Conservation (phyloP, 2,797 vertebrate genomes). For the Crotalus adamanteus region DNA sequence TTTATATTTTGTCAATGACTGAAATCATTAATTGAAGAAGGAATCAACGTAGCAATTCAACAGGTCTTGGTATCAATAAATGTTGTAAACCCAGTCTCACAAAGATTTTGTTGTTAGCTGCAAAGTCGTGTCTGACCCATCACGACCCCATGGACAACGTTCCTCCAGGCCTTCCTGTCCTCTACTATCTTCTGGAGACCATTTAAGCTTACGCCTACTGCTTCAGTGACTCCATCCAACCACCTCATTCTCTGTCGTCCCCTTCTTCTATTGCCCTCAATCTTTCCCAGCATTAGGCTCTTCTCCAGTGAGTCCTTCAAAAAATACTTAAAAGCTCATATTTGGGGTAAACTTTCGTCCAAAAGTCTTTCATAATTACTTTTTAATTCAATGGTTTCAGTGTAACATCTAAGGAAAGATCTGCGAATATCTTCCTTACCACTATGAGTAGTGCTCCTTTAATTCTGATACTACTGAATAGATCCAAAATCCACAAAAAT, state of each 20-base stretch:
- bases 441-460: not conserved
- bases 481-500: not conserved
- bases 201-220: too few species aligned
- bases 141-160: too few species aligned
- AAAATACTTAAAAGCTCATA: not conserved
- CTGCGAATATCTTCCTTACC: not conserved
- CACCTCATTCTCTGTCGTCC: too few species aligned
- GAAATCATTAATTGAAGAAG: not conserved
- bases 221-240: too few species aligned
- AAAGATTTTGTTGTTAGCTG: not conserved
- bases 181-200: too few species aligned
- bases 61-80: not conserved
- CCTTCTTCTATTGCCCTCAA: too few species aligned
- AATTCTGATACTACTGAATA: not conserved
- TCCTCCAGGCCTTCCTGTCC: too few species aligned
- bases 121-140: too few species aligned
- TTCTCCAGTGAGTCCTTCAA: too few species aligned
- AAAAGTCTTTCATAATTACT: not conserved
- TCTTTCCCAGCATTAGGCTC: too few species aligned
- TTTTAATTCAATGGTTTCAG: not conserved
- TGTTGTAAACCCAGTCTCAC: not conserved
- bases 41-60: not conserved
- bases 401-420: not conserved
- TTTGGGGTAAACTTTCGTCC: not conserved
- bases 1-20: not conserved